Evolutionary conservation across 2,888 invertebrate species (phyloP).

Genomic region (Nephrotoma guestfalica): DNA sequence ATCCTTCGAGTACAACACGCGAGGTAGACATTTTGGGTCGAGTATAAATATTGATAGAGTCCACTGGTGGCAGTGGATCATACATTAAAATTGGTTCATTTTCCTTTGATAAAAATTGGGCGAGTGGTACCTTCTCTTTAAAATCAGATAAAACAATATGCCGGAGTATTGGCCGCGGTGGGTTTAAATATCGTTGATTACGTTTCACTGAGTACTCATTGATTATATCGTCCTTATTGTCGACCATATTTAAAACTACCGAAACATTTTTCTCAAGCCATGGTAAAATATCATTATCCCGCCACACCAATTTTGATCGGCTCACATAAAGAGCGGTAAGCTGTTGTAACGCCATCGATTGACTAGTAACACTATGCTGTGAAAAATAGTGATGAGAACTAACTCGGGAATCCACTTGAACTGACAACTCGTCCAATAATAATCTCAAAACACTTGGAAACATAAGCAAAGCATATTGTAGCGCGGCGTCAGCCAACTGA

Average conservation of each 20-base stretch:
- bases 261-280: constrained; percentile 67
- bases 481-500: constrained; percentile 37
- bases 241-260: constrained; percentile 45
- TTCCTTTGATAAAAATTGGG: constrained; percentile 28
- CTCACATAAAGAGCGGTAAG: constrained; percentile 58
- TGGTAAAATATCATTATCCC: constrained; percentile 51
- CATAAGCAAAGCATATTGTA: constrained; percentile 67
- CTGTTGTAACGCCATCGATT: constrained; percentile 49
- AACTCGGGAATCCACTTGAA: constrained; percentile 52
- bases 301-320: constrained; percentile 64
- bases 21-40: background rate
- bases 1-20: constrained; percentile 10
- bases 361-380: constrained; percentile 31
- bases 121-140: constrained; percentile 34
- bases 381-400: constrained; percentile 34
- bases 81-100: constrained; percentile 45
- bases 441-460: constrained; percentile 63
- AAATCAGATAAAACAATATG: constrained; percentile 33
- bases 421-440: constrained; percentile 59
- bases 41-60: constrained; percentile 57
- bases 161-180: constrained; percentile 28
- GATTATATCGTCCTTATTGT: constrained; percentile 42
- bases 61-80: constrained; percentile 64
- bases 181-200: constrained; percentile 29
- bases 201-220: constrained; percentile 47